Conservation (phyloP, 2,888 invertebrate genomes). For the Resseliella maxima region DNA sequence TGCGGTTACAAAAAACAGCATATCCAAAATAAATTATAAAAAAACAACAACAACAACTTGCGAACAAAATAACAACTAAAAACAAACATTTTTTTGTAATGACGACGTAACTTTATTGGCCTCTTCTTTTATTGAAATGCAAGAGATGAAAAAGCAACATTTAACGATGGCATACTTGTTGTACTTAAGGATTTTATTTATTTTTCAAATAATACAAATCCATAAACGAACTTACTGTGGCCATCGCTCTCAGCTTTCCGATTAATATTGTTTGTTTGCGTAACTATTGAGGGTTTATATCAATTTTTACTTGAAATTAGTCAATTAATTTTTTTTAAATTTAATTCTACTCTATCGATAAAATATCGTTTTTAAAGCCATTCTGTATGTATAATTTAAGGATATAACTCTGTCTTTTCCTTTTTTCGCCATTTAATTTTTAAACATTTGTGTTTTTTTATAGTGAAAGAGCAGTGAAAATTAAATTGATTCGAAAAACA, state of each 20-base stretch:
- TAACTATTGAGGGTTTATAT: background rate
- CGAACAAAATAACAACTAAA: background rate
- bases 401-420: no score
- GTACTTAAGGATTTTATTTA: constrained; percentile 4
- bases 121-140: background rate
- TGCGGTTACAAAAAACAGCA: background rate
- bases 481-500: no score
- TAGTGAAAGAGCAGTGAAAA: no score
- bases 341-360: background rate
- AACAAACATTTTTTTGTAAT: background rate
- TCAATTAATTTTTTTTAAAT: background rate
- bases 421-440: no score
- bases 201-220: background rate
- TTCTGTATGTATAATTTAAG: background rate
- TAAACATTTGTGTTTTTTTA: no score
- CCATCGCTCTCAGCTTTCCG: background rate
- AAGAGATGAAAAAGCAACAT: background rate
- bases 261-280: background rate
- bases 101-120: no score
- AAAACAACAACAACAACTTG: background rate
- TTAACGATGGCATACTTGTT: background rate
- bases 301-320: constrained; percentile 42
- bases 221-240: background rate
- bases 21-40: background rate
- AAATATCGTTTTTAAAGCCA: background rate